Conservation (phyloP, 92 coral and sea anemone species). For the Actinernus sp. region DNA sequence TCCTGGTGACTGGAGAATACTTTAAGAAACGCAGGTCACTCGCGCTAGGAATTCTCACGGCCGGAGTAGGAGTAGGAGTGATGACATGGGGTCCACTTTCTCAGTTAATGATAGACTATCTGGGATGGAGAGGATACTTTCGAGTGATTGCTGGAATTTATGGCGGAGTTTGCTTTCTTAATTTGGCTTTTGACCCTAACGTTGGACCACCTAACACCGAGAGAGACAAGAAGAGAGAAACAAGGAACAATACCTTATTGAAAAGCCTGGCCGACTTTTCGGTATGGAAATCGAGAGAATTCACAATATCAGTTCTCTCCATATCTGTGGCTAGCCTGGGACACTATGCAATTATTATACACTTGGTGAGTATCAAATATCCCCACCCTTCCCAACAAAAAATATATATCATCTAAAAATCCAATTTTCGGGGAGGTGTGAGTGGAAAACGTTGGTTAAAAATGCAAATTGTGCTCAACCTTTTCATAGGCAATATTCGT, state of each 20-base stretch:
- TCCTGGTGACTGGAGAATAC: slow-evolving; percentile 6
- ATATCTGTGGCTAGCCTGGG: background rate
- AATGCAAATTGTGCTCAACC: too few relatives aligned
- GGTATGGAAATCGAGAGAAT: background rate
- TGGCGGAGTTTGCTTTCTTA: slow-evolving; percentile 6
- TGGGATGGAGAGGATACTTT: slow-evolving; percentile 47
- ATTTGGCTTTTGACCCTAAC: slow-evolving; percentile 37
- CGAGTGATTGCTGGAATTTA: slow-evolving; percentile 35
- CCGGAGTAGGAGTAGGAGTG: slow-evolving; percentile 56
- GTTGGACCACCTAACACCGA: slow-evolving; percentile 3
- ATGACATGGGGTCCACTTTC: slow-evolving; percentile 41
- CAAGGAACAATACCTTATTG: background rate
- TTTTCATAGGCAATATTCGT: too few relatives aligned
- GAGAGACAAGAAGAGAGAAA: too few relatives aligned
- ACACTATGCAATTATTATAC: background rate
- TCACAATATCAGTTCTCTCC: background rate
- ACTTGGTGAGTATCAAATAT: slow-evolving; percentile 11
- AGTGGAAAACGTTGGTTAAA: too few relatives aligned
- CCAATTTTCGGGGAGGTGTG: too few relatives aligned
- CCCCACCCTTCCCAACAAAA: too few relatives aligned
- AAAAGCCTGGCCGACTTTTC: background rate
- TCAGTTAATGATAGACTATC: slow-evolving; percentile 19
- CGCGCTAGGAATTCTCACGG: slow-evolving; percentile 10
- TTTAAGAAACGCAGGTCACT: slow-evolving; percentile 30
- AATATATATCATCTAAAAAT: too few relatives aligned